A percentile compares a stretch with the other conserved stretches of the same genome.
phyloP scores from a whole-genome alignment of 2,113 vertebrate species.

The Ondatra zibethicus region DNA sequence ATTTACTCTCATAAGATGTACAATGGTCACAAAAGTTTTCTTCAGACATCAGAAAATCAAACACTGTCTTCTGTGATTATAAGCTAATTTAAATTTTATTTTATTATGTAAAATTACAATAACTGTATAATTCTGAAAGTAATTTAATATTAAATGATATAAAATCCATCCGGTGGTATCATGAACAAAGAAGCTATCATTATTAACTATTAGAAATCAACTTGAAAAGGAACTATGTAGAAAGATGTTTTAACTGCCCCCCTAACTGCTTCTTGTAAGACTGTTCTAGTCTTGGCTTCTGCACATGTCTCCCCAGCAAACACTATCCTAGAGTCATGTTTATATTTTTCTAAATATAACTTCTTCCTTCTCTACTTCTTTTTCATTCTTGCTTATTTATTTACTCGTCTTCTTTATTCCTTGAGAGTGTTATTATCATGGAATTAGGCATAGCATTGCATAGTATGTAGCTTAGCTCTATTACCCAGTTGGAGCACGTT shows the following conservation, averaged over 20 bases:
- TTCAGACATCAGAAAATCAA: background rate
- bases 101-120: background rate
- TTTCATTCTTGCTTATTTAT: background rate
- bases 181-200: background rate
- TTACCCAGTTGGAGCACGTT: accelerated
- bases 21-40: background rate
- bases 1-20: background rate
- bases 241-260: background rate
- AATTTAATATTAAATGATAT: background rate
- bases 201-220: background rate
- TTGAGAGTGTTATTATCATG: background rate
- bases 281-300: background rate
- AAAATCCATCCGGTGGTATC: background rate
- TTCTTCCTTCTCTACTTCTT: background rate
- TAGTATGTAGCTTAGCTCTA: background rate
- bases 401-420: background rate
- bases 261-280: background rate
- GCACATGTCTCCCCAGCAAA: background rate
- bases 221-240: background rate
- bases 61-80: background rate
- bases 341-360: background rate
- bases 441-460: accelerated
- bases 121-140: background rate
- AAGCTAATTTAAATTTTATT: background rate
- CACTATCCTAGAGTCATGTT: background rate